Evolutionary conservation across 2,797 vertebrate species (phyloP), one percentile per base, ranked within the genome.

Genomic region (Gymnocypris eckloni): DNA sequence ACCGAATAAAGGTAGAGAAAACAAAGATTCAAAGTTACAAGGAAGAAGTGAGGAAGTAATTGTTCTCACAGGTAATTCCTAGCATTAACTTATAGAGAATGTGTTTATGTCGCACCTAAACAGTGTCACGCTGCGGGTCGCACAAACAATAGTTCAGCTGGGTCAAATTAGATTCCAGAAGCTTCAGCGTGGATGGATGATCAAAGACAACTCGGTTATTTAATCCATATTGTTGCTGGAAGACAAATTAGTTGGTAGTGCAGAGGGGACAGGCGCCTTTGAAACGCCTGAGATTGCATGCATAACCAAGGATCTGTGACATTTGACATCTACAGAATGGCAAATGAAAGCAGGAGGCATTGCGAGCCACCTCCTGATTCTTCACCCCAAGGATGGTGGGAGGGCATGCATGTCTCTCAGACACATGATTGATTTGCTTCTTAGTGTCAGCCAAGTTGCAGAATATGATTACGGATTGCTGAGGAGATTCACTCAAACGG

Each of bases 401-500:
- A 78, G 70, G 50, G 39, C 45, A 67, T 18, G 71, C 52, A 41
- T 69, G 59, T 72, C 71, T 87, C 75, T 73, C 73, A 33, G 78
- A 86, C 86, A 56, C 81, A 77, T 86, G 87, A 90, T 87, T 87
- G 88, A 89, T 86, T 82, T 79, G 81, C 80, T 83, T 86, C 78
- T 78, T 69, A 67, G 86, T 56, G 73, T 87, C 71, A 81, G 86
- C 79, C 16, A 82, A 86, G 82, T 77, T 84, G 81, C 78, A 64
- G 59, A 67, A 72, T 77, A 85, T 87, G 86, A 88, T 90, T 89
- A 89, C 61, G 81, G 84, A 88, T 77, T 79, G 86, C 76, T 82
- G 79, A 61, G 82, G 77, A 86, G 73, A 86, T 87, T 78, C 84
- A 81, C 90, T 84, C 78, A 64, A 86, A 75, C 50, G 7, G 54